phyloP scores from a whole-genome alignment of 2,797 vertebrate species.

The Paratrypauchen microcephalus region DNA sequence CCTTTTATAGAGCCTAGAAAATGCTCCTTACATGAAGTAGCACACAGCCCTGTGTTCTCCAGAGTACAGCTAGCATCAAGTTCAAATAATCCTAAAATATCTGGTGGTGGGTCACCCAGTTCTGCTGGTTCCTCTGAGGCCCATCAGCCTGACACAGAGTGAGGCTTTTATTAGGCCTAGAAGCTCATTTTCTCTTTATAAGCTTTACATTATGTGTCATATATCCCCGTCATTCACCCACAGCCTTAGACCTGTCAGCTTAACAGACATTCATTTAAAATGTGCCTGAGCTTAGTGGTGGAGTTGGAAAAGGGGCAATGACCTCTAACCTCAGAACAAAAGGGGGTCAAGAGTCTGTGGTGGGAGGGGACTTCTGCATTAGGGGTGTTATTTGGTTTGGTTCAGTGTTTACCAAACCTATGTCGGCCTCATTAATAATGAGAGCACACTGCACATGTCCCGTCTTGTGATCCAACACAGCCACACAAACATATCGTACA shows the following conservation, averaged over 20 bases:
- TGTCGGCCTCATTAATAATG: conserved; percentile 7
- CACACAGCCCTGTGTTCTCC: conserved; percentile 57
- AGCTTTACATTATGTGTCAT: conserved; percentile 26
- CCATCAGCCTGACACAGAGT: conserved; percentile 15
- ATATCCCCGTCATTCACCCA: conserved; percentile 47
- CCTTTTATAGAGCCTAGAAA: conserved; percentile 23
- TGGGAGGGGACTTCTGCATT: conserved; percentile 33
- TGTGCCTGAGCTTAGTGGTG: conserved; percentile 47
- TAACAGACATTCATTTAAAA: conserved; percentile 60
- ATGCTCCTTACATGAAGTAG: conserved; percentile 59
- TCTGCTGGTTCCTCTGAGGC: conserved; percentile 53
- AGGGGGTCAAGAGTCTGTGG: conserved; percentile 66
- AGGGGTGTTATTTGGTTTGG: neutral
- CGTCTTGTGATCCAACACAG: conserved; percentile 14
- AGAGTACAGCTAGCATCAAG: conserved; percentile 55
- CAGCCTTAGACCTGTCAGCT: conserved; percentile 39
- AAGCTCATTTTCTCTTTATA: conserved; percentile 32
- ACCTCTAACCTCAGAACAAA: conserved; percentile 68
- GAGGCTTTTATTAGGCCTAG: neutral
- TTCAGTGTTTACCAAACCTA: neutral
- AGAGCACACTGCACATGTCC: neutral
- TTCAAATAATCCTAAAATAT: conserved; percentile 69
- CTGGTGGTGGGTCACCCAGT: conserved; percentile 74
- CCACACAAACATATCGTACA: neutral
- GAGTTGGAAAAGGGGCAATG: conserved; percentile 49